A percentile compares a stretch with the other conserved stretches of the same genome.
phyloP scores from a whole-genome alignment of 1,140 invertebrate species.

The Diachasmimorpha longicaudata region DNA sequence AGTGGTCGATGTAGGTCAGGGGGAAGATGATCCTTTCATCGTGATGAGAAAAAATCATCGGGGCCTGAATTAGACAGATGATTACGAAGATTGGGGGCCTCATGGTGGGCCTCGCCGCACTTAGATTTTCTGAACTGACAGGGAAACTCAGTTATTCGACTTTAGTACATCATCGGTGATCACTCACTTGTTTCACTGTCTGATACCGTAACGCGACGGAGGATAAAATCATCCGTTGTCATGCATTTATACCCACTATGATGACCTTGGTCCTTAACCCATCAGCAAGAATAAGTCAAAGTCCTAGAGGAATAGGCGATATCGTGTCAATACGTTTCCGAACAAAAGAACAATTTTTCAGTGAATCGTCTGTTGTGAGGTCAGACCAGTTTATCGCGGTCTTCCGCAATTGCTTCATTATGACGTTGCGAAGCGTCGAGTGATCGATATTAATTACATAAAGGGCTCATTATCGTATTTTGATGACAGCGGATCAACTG shows the following conservation, averaged over 20 bases:
- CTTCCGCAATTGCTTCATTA: not conserved
- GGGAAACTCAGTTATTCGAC: not conserved
- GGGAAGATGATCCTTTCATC: constrained; percentile 32
- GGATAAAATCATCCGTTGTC: not conserved
- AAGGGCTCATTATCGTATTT: constrained; percentile 31
- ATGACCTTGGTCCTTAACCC: not conserved
- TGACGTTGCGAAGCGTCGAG: constrained; percentile 22
- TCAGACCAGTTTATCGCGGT: not conserved
- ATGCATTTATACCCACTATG: not conserved
- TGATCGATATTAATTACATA: constrained; percentile 32
- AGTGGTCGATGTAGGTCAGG: constrained; percentile 32
- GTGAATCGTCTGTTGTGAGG: not conserved
- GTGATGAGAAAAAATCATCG: not conserved
- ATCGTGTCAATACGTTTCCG: not conserved
- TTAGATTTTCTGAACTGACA: not conserved
- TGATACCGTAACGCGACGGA: not conserved
- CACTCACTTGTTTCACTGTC: not conserved
- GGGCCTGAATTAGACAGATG: not conserved
- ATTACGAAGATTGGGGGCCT: not conserved
- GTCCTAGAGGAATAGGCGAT: not conserved
- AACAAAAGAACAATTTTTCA: not conserved
- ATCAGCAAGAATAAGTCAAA: not conserved
- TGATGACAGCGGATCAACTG: not conserved
- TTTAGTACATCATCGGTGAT: not conserved
- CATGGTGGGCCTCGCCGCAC: not conserved